Conservation (phyloP, 2,888 invertebrate species). For the Ypsolopha scabrella region DNA sequence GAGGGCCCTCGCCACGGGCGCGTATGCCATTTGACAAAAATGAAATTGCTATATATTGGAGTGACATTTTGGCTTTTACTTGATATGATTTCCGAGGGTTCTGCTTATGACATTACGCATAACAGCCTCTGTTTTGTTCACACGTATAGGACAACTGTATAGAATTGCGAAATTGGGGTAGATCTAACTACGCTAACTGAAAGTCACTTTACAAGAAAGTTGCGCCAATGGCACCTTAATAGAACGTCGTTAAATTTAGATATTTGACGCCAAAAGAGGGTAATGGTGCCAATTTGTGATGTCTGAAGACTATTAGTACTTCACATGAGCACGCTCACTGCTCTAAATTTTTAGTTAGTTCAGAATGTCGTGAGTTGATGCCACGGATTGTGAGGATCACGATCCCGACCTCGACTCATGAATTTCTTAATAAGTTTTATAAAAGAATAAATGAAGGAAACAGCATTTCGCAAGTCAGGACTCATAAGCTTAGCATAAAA, state of each 20-base stretch:
- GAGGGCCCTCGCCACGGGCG: constrained; percentile 37
- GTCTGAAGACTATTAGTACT: constrained; percentile 20
- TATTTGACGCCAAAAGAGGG: constrained; percentile 31
- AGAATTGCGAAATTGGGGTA: constrained; percentile 8
- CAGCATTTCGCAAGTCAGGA: not conserved
- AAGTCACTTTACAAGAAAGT: constrained; percentile 13
- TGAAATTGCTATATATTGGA: constrained; percentile 57
- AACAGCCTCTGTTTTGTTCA: too few species aligned
- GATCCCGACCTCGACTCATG: constrained; percentile 31
- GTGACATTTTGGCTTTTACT: constrained; percentile 41
- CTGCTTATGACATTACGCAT: constrained; percentile 6
- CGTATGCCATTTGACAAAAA: constrained; percentile 58
- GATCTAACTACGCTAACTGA: constrained; percentile 10
- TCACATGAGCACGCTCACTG: constrained; percentile 26
- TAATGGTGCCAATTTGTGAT: constrained; percentile 43
- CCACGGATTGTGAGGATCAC: constrained; percentile 38
- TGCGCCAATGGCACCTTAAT: constrained; percentile 29
- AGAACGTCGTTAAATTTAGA: constrained; percentile 30
- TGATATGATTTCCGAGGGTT: constrained; percentile 36
- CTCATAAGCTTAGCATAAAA: too few species aligned
- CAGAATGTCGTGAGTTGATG: constrained; percentile 47
- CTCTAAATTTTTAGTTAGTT: constrained; percentile 42
- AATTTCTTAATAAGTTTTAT: not conserved
- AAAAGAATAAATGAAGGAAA: not conserved
- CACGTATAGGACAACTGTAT: constrained; percentile 5